Base-by-base conservation (phyloP, 2,888 invertebrate species). In the Trichogramma dendrolimi region DNA sequence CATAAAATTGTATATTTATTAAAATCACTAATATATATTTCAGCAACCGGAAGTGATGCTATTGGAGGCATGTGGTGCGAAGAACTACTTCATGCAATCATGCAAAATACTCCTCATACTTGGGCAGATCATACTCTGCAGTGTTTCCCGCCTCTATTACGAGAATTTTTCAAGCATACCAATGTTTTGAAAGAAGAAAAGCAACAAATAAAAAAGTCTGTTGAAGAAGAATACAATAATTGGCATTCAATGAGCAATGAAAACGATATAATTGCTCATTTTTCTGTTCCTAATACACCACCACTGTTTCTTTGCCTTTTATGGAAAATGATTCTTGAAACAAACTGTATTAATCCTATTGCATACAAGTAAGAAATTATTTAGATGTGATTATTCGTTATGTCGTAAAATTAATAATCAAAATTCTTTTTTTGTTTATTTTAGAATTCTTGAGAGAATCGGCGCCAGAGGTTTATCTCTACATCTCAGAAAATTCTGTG, bases 191-290 rank as follows among this genome's bases (percentile, higher is more conserved):
- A 90, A 74, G 96, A 96, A 76, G 94, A 95, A 76, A 96, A 96
- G 73, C 91, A 91, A 72, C 86, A 92, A 67, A 81, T 96, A 1
- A 95, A 94, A 80, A 93, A 93, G 80, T 91, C 92, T 0, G 94
- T 96, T 0, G 95, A 96, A 73, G 94, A 96, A 74, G 97, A 97
- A 75, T 96, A 96, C 75, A 85, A 95, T 66, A 96, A 96, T 76
- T 96, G 96, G 96, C 91, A 91, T 48, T 92, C 94, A 0, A 96
- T 97, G 96, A 93, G 90, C 50, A 96, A 95, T 79, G 96, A 97
- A 76, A 94, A 94, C 77, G 96, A 96, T 76, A 93, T 96, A 48
- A 93, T 97, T 71, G 90, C 94, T 1, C 96, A 97, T 78, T 97
- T 97, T 77, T 94, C 95, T 1, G 91, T 93, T 14, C 91, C 92